phyloP scores from a whole-genome alignment of 2,888 invertebrate species.

The Polyommatus iphigenia region DNA sequence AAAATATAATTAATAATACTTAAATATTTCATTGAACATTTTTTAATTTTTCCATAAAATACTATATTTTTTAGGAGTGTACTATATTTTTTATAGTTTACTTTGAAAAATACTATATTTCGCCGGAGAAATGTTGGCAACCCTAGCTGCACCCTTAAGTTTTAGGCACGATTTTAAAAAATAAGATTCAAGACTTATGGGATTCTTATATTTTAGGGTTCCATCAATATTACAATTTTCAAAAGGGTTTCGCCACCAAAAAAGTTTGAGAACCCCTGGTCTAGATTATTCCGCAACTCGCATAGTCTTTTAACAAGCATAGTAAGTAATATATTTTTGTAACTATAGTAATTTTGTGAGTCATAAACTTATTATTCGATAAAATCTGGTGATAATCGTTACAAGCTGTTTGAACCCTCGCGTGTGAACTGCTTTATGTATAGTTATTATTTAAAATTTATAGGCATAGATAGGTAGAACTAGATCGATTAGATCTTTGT shows the following conservation, averaged over 20 bases:
- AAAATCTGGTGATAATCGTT: neutral
- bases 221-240: neutral
- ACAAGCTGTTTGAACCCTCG: neutral
- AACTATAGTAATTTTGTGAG: neutral
- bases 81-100: no score
- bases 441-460: slow-evolving; percentile 10
- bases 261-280: no score
- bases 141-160: no score
- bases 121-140: no score
- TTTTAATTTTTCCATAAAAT: no score
- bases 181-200: neutral
- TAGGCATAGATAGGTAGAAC: neutral
- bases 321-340: neutral
- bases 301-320: neutral
- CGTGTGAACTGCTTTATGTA: neutral
- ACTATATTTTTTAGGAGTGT: no score
- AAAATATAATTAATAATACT: no score
- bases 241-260: no score
- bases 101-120: no score
- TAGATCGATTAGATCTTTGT: slow-evolving; percentile 17
- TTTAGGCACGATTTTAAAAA: no score
- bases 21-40: no score
- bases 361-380: neutral
- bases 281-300: no score
- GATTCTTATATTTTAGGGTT: neutral